Base-by-base conservation (phyloP, 2,888 invertebrate genomes). In the Drosophila prostipennis region DNA sequence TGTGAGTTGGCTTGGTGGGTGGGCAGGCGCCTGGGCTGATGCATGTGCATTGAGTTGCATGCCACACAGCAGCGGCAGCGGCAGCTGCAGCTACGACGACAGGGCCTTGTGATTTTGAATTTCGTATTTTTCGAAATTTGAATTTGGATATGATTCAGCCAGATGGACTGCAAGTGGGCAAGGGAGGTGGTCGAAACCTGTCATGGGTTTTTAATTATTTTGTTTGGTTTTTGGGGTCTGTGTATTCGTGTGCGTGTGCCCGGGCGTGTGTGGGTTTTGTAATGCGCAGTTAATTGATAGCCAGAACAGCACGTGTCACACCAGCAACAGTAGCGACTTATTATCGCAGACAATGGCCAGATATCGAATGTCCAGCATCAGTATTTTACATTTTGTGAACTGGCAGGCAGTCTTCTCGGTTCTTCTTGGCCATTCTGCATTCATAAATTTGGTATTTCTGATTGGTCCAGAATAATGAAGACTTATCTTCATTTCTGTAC, bases 131-230 rank as follows among this genome's bases (percentile, higher is more conserved):
- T 55, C 60, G 79, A 87, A 81, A 80, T 83, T 80, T 64, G 78
- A 67, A 75, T 85, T 77, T 77, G 67, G 72, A 79, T 79, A 81
- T 84, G 81, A 80, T 78, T 65, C 65, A 68, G 68, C 10, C 67
- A 23, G 68, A 67, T 37, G 53, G 54, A 46, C 54, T 39, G 60
- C 45, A 16, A n/a, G 37, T 19, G 32, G 29, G n/a, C 39, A 13
- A 13, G 13, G 52, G 11, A 2, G 32, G 65, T 65, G 67, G 59
- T 55, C 65, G 68, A 37, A 23, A 54, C 43, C 53, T 72, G 79
- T 81, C 87, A 79, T 72, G 67, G 75, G 73, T 67, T 82, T 82
- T 82, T 85, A 87, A 87, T 87, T 87, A 85, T 87, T 87, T 87
- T 81, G 82, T 85, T 82, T 74, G 85, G 73, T 71, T 79, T 73